Base-by-base conservation (phyloP, 2,113 vertebrate genomes). In the Forbesichthys agassizii region DNA sequence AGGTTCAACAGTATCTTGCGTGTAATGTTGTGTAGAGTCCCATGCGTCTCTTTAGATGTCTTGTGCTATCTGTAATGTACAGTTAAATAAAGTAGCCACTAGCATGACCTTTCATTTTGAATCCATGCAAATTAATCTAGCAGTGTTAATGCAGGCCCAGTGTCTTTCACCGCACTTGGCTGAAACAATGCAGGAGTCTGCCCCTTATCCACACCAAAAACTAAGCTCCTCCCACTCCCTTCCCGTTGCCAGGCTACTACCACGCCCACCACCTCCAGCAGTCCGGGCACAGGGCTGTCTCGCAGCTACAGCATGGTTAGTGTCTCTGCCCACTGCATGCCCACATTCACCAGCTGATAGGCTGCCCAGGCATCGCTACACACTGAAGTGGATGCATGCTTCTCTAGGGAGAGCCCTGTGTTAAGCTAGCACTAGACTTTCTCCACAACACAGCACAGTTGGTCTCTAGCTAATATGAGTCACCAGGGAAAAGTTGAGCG, bases 291-390 rank as follows among this genome's bases (percentile, higher is more conserved):
- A 68, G 92, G 84, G 80, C 92, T 96, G 86, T 77, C 91, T 72
- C 95, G 94, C 89, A 96, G 93, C 93, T 86, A 92, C 89, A 95
- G 94, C 88, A 91, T 89, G 94, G 95, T 98, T 93, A 90, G 94
- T 95, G 91, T 90, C 42, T 77, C 66, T 27, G 27, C 27, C 56
- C 3, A 71, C 49, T 81, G 72, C 73, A 82, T 72, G 76, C 64
- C 33, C 78, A 11, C 58, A 33, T 54, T 53, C 73, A 53, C 63
- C 55, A 10, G 18, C 71, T 76, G 33, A 83, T 48, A 67, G 61
- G 66, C 46, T 71, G 27, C 76, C 75, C 68, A 57, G n/a, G 7
- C 36, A 36, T 53, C n/a, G 9, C 71, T 65, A 33, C 62, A 58
- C 63, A 27, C 27, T 27, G 27, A 3, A 27, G 27, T 27, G 27